Base-by-base conservation (phyloP, 2,113 vertebrate species). In the Speoplatyrhinus poulsoni region DNA sequence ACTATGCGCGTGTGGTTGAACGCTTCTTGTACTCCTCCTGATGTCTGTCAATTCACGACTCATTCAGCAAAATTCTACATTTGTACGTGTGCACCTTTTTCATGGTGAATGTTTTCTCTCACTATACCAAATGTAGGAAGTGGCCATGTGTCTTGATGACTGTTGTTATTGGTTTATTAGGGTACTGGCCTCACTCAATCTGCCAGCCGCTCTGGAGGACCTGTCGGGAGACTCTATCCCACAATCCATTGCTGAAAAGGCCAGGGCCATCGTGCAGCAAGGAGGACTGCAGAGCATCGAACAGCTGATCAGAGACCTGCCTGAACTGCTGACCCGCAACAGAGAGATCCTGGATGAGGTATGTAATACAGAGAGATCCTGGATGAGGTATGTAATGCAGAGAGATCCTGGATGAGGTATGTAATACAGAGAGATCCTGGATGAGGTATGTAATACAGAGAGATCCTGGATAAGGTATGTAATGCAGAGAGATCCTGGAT, bases 281-380 rank as follows among this genome's bases (percentile, higher is more conserved):
- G 98, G 98, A 57, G 98, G 98, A 8, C 92, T 99, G 82, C 95
- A 96, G 90, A 98, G 94, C 79, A 87, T 99, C 53, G 96, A 99
- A 85, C 94, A 97, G 85, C 90, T 99, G n/a, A 97, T 98, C 73
- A 95, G 82, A 92, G 96, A 98, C 72, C 92, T 99, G 13, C 98
- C 98, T 0, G 98, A 99, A 77, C 88, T 98, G 6, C 90, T 99
- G 12, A 96, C 96, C 67, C 95, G 98, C 84, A 99, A 99, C 79
- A 92, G 94, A 88, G 98, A 99, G 87, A 99, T 99, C 75, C 87
- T 99, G 70, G 95, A 98, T 50, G 98, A 98, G 94, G 97, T 97
- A 33, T 13, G 82, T 66, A 46, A 13, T 60, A 6, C 17, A 16
- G 0, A 0, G 19, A 67, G 67, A 55, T 16, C 6, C 19, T 26